Evolutionary conservation across 1,140 invertebrate species (phyloP), one percentile per base, ranked within the genome.

Genomic region (Wasmannia auropunctata): DNA sequence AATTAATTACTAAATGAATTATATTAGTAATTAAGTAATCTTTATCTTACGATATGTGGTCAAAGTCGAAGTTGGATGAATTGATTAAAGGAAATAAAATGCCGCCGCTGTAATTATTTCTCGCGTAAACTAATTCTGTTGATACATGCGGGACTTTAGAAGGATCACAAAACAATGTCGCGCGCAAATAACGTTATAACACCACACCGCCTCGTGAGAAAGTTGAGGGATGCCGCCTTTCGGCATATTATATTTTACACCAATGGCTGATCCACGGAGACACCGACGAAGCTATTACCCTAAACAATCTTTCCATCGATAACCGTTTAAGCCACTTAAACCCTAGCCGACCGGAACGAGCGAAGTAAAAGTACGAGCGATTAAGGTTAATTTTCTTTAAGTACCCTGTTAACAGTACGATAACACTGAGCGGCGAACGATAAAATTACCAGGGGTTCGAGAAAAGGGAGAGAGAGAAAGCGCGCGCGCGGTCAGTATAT

Each of bases 361-460:
- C 54, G 34, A 58, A 86, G 88, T 90, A 90, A 90, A 90, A 90
- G 89, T 90, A 77, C 80, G 49, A 56, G 75, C 88, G 86, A 90
- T 90, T 87, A 90, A 90, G 86, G 86, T 90, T 90, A 85, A 90
- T 90, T 90, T 90, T 90, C 86, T 87, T 90, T 54, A 90, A 90
- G 88, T 74, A 90, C 88, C 86, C 86, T 87, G 88, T 87, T 90
- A 90, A 90, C 88, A 90, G 72, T 31, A 62, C 89, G 87, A 90
- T 90, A 90, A 90, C 89, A 90, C 69, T 74, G 63, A 79, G 60
- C 67, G 43, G 85, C 56, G 11, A 58, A 25, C 80, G 88, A 81
- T 87, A 85, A 90, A 90, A 90, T 90, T 85, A 85, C 31, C 40
- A 37, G 74, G 46, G 28, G 60, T 49, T 60, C 51, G 22, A 11